Evolutionary conservation across 2,113 vertebrate genomes (phyloP).

Genomic region (Siniperca chuatsi): DNA sequence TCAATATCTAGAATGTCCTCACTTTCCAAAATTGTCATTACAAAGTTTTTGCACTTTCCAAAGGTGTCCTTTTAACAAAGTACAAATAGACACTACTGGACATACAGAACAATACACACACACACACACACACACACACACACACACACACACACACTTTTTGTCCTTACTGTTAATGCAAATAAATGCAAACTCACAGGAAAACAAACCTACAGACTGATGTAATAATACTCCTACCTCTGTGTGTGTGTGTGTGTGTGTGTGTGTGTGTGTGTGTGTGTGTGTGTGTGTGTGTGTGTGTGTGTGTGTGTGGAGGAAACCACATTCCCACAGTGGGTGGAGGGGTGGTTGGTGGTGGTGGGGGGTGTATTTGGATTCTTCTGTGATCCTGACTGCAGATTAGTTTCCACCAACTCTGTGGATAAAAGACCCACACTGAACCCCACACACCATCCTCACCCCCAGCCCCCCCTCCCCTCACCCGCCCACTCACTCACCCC

Average conservation of each 20-base stretch:
- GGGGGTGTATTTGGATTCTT: conserved; percentile 53
- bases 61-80: not conserved
- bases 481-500: not conserved
- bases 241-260: conserved; percentile 24
- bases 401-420: conserved; percentile 54
- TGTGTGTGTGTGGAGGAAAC: conserved; percentile 52
- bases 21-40: no score
- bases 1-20: no score
- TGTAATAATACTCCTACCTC: conserved; percentile 33
- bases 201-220: conserved; percentile 30
- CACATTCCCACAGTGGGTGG: conserved; percentile 76
- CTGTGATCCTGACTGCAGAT: conserved; percentile 51
- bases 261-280: conserved; percentile 15
- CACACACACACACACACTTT: not conserved
- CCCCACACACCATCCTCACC: not conserved
- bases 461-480: not conserved
- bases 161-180: not conserved
- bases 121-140: not conserved
- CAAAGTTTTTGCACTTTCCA: no score
- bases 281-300: conserved; percentile 14
- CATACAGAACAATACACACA: no score
- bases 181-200: conserved; percentile 22
- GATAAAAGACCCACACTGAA: conserved; percentile 59
- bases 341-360: conserved; percentile 9
- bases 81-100: not conserved